Percentiles rank a stretch among this genome's conserved stretches.
phyloP scores from a whole-genome alignment of 2,888 invertebrate species.

The Torymus aiolomorphi region DNA sequence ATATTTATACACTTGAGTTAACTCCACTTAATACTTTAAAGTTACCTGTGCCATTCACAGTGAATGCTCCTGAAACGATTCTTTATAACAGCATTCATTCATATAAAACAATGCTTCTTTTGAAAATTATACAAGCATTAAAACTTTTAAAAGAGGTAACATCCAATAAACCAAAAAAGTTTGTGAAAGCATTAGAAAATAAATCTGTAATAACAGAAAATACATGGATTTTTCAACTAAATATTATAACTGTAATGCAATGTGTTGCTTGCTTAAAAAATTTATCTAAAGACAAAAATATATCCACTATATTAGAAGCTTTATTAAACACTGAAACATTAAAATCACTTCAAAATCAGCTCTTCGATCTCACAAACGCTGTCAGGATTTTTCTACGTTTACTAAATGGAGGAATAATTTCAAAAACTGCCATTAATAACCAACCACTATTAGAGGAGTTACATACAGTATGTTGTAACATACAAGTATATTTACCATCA shows the following conservation, averaged over 20 bases:
- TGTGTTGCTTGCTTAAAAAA: constrained; percentile 22
- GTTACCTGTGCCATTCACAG: background rate
- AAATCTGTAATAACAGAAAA: constrained; percentile 12
- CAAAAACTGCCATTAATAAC: no score
- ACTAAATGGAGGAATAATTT: background rate
- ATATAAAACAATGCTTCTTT: constrained; percentile 14
- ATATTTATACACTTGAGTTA: no score
- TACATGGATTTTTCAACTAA: constrained; percentile 30
- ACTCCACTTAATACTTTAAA: background rate
- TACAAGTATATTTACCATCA: no score
- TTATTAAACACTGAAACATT: background rate
- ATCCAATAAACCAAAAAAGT: background rate
- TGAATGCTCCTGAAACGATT: background rate
- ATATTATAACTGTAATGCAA: constrained; percentile 25
- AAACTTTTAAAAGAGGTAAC: background rate
- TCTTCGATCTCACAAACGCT: background rate
- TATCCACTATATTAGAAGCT: background rate
- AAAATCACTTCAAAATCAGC: background rate
- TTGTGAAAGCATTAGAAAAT: background rate
- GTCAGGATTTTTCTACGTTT: no score
- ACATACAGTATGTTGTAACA: no score
- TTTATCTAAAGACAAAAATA: background rate
- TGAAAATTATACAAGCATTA: background rate
- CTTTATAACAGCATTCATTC: background rate
- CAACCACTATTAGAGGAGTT: no score